Evolutionary conservation across 1,140 invertebrate species (phyloP).

Genomic region (Philaenus spumarius): DNA sequence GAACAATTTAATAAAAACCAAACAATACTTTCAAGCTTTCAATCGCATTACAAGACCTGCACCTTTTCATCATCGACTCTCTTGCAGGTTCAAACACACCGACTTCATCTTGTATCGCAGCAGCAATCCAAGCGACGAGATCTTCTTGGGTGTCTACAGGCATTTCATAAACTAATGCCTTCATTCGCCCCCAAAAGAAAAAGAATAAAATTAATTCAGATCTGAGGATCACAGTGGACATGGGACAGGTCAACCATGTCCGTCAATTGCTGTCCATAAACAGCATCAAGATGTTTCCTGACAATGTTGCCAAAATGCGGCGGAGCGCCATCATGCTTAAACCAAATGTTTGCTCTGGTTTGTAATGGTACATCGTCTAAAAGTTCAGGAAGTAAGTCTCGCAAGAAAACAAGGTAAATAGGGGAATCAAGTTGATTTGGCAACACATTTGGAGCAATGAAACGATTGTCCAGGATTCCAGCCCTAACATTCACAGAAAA

Average conservation of each 20-base stretch:
- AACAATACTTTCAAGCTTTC: too few species aligned
- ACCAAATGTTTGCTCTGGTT: slow-evolving; percentile 30
- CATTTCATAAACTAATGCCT: too few species aligned
- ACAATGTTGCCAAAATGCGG: slow-evolving; percentile 19
- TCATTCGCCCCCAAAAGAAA: too few species aligned
- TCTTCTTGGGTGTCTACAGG: too few species aligned
- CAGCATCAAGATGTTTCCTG: slow-evolving; percentile 20
- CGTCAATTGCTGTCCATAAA: slow-evolving; percentile 27
- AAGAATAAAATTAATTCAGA: slow-evolving; percentile 26
- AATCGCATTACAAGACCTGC: too few species aligned
- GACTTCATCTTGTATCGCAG: too few species aligned
- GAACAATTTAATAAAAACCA: too few species aligned
- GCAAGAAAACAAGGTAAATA: slow-evolving; percentile 21
- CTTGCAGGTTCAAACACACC: too few species aligned
- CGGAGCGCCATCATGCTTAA: slow-evolving; percentile 32
- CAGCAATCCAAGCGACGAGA: too few species aligned
- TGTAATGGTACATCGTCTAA: slow-evolving; percentile 24
- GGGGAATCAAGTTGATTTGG: slow-evolving; percentile 24
- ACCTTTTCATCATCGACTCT: too few species aligned
- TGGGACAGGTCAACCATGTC: slow-evolving; percentile 16
- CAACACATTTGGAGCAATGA: slow-evolving; percentile 36
- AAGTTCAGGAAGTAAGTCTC: slow-evolving; percentile 22
- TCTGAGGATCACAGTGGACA: slow-evolving; percentile 27
- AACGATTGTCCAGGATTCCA: too few species aligned
- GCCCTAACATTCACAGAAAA: too few species aligned